Percentiles rank a stretch among this genome's conserved stretches.
Evolutionary conservation across 2,888 invertebrate species (phyloP).

Genomic region (Glyphotaelius pellucidus): DNA sequence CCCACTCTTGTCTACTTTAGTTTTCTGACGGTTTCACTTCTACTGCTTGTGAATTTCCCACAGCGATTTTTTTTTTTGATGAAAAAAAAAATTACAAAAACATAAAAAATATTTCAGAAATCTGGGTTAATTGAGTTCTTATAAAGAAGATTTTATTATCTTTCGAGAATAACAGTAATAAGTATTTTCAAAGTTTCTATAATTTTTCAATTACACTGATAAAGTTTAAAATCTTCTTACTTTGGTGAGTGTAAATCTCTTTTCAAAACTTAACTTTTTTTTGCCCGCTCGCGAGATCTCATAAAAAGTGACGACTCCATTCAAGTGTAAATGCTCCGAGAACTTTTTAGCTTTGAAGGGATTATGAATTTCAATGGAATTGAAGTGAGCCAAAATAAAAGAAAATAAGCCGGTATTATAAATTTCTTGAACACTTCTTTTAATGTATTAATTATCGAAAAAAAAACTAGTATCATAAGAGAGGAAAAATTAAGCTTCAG

Average conservation of each 20-base stretch:
- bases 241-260: background rate
- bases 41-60: no score
- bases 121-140: no score
- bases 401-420: background rate
- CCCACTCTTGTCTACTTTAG: no score
- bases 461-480: background rate
- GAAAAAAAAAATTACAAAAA: no score
- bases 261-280: background rate
- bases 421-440: background rate
- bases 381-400: background rate
- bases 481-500: background rate
- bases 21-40: no score
- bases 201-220: background rate
- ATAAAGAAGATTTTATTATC: background rate
- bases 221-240: background rate
- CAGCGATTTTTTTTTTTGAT: no score
- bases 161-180: background rate
- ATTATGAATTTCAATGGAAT: background rate
- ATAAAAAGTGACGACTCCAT: background rate
- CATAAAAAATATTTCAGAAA: no score
- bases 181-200: background rate
- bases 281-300: background rate
- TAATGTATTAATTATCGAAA: background rate
- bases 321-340: background rate
- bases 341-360: background rate